Percentiles rank a stretch among this genome's conserved stretches.
These are phyloP conservation scores for Paramuricea clavata DNA, from an alignment of 92 coral and sea anemone genomes.

Conservation along the genomic window DNA sequence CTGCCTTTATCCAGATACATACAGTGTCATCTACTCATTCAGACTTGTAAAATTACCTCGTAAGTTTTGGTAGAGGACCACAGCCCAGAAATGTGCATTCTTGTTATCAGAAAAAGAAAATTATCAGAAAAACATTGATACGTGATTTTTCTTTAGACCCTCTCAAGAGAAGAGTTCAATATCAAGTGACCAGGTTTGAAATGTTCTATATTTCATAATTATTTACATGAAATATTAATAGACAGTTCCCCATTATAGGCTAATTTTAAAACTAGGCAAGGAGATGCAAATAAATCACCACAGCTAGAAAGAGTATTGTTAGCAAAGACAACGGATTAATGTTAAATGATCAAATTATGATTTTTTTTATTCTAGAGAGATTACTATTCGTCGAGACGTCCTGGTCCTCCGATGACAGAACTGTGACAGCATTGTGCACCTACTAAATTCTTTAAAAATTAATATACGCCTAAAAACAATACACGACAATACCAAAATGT, in stretches of 20 bases:
- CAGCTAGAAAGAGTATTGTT: not conserved
- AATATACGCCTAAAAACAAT: not conserved
- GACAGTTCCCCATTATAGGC: too few species aligned
- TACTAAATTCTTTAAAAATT: not conserved
- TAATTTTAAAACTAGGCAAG: too few species aligned
- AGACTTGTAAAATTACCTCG: not conserved
- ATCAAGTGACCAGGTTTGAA: conserved; percentile 31
- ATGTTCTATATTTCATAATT: not conserved
- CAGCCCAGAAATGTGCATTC: not conserved
- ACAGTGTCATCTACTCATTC: too few species aligned
- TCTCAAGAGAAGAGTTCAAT: conserved; percentile 12
- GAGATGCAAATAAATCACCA: too few species aligned
- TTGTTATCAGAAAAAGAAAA: too few species aligned
- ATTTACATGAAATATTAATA: too few species aligned
- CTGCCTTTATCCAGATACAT: too few species aligned
- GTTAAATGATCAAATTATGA: not conserved
- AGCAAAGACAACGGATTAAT: too few species aligned
- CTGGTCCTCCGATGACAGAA: conserved; percentile 35
- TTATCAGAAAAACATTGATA: too few species aligned
- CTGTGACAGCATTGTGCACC: not conserved
- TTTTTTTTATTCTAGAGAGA: conserved; percentile 12
- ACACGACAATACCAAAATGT: not conserved
- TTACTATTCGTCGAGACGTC: conserved; percentile 2
- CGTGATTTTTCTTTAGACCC: not conserved
- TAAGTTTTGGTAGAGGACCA: not conserved